Base-by-base conservation (phyloP, 2,888 invertebrate species). In the Caenorhabditis drosophilae region DNA sequence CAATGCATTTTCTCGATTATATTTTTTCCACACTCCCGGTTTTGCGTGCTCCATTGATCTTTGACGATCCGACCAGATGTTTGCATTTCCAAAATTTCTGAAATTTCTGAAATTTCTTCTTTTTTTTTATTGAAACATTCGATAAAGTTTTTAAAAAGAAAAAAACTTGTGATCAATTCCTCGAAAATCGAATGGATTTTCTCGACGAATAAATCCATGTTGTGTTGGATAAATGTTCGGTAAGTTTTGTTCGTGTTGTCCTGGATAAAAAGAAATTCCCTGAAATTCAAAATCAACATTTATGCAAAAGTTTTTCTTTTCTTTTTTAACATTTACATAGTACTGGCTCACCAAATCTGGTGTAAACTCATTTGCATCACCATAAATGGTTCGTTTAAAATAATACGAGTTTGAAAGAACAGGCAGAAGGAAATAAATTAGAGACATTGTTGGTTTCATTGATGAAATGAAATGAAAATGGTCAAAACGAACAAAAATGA, bases 11-110 rank as follows among this genome's bases (percentile, higher is more conserved):
- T 52, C 62, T 2, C 48, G 48, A 25, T 53, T 42, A 31, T 51
- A 44, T 40, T 60, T 46, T 57, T 53, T 56, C 62, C 62, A 62
- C 35, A 62, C 42, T 48, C 62, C 62, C 23, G 62, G 62, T n/a
- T 62, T 62, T 0, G 62, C 62, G 34, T 57, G 52, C 44, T 52
- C 44, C 62, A 62, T 62, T 11, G 56, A 48, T 11, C 41, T 51
- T 35, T 62, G 56, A 9, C 62, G 41, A 23, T 56, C 60, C 3
- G 60, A 54, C 34, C 57, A 48, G 15, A 16, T 25, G 25, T 55
- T 55, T 3, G 51, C 55, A 6, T 55, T 47, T 22, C 51, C 51
- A 11, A 46, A 18, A 4, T 40, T 38, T 54, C 53, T 60, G 52
- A 16, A 44, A 44, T n/a, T 22, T 48, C 23, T 48, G 23, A 12